A percentile compares a stretch with the other conserved stretches of the same genome.
phyloP scores from a whole-genome alignment of 1,140 invertebrate species.

The Drosophila persimilis region DNA sequence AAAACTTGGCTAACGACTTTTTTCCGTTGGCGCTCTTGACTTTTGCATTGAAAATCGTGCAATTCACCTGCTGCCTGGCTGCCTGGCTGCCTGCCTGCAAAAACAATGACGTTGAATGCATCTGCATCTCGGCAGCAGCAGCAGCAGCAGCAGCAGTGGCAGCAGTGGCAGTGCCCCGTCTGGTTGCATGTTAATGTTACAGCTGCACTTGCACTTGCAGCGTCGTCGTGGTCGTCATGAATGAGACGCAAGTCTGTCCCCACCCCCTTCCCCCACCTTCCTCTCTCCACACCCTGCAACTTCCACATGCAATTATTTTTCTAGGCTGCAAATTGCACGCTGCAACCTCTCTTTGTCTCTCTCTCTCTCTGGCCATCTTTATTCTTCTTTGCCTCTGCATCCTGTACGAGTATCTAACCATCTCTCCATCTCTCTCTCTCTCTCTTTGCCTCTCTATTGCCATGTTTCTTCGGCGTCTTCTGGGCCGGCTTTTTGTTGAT shows the following conservation, averaged over 20 bases:
- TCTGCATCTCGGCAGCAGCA: constrained; percentile 66
- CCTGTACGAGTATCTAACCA: constrained; percentile 18
- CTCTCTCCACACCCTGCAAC: too few relatives aligned
- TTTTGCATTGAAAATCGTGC: constrained; percentile 82
- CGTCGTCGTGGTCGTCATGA: constrained; percentile 70
- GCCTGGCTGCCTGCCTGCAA: constrained; percentile 37
- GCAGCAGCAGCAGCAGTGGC: not conserved
- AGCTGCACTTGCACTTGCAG: constrained; percentile 78
- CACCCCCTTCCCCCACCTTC: not conserved
- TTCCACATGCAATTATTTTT: too few relatives aligned
- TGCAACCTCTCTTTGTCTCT: constrained; percentile 18
- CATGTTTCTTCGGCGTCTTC: constrained; percentile 12
- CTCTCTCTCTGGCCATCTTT: constrained; percentile 26
- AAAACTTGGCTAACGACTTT: constrained; percentile 81
- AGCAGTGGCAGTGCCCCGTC: constrained; percentile 19
- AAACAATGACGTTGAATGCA: constrained; percentile 72
- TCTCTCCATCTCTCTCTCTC: constrained; percentile 24
- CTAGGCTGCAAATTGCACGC: too few relatives aligned
- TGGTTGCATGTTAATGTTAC: constrained; percentile 79
- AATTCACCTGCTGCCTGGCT: constrained; percentile 74
- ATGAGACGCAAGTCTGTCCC: constrained; percentile 57
- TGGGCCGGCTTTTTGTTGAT: constrained; percentile 71
- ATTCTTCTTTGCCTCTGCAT: constrained; percentile 7
- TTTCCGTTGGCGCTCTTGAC: constrained; percentile 81
- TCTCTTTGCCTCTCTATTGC: constrained; percentile 7